Base-by-base conservation (phyloP, 2,888 invertebrate genomes). In the Leptopterna dolabrata region DNA sequence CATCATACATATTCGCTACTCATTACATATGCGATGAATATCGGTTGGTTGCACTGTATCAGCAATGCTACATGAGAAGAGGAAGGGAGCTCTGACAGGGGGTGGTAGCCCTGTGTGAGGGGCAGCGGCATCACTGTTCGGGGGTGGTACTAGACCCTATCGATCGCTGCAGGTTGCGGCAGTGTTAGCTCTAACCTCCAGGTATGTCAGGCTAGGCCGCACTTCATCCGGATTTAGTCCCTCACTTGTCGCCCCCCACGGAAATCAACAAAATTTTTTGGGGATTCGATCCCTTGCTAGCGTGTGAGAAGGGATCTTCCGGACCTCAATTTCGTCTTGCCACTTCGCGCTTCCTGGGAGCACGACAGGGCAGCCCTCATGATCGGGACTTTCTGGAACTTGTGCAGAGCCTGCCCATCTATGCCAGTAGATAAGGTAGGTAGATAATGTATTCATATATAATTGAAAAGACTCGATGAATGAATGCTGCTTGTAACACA, bases 381-480 rank as follows among this genome's bases (percentile, higher is more conserved):
- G 97, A 97, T 97, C 94, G 97, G 97, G 93, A 97, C 97, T 94
- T 97, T 97, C 94, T 97, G 97, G 97, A 97, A 97, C 94, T 94
- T 97, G 94, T 97, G 97, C 94, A 96, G 97, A 93, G 97, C 97
- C 94, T 97, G 97, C 94, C 97, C 97, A 93, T 97, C 97, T 93
- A 97, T 97, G 97, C 97, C 97, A 93, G 96, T 97, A 92, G 97
- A 97, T 94, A 97, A 97, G 97, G 97, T 97, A 93, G 63, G 11
- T n/a, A 55, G 36, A 82, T 36, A 63, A 29, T 19, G 0, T 14
- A 36, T 45, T 41, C 16, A 71, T 71, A 19, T 0, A 14, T 71
- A 71, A 13, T 71, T 27, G 4, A 51, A 19, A 4, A 16, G 14
- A 51, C n/a, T n/a, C 16, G 13, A n/a, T 51, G 16, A n/a, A 1